These are phyloP conservation scores for Drosophila subobscura DNA, from an alignment of 1,140 invertebrate genomes.

Conservation along the genomic window DNA sequence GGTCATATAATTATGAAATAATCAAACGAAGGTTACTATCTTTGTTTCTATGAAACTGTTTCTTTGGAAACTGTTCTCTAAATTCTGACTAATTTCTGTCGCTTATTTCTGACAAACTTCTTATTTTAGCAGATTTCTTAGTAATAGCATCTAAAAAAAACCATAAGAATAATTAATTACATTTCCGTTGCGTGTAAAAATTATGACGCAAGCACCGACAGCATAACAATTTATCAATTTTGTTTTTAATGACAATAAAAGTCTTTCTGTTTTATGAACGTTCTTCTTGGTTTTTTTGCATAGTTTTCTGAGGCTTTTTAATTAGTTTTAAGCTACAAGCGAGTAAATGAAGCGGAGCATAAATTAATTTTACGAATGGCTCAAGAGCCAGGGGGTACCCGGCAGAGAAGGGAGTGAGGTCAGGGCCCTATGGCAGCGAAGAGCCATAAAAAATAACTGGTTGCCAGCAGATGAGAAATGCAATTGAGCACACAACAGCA, in stretches of 20 bases:
- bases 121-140: no score
- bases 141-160: neutral
- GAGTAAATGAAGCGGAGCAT: conserved; percentile 50
- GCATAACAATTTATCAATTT: conserved; percentile 35
- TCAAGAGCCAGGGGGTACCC: no score
- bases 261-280: conserved; percentile 13
- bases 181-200: conserved; percentile 3
- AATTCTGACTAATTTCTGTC: conserved; percentile 7
- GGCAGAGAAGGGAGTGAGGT: neutral
- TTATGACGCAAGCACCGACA: conserved; percentile 12
- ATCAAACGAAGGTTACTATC: neutral
- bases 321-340: conserved; percentile 52
- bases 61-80: no score
- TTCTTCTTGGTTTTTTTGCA: conserved; percentile 4
- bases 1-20: conserved; percentile 1
- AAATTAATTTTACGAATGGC: conserved; percentile 27
- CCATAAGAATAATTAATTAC: conserved; percentile 11
- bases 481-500: conserved; percentile 19
- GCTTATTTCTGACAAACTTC: neutral
- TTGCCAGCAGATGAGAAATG: conserved; percentile 26
- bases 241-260: conserved; percentile 30
- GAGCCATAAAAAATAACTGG: conserved; percentile 35
- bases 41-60: no score
- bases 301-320: conserved; percentile 41
- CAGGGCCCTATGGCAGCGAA: neutral